Conservation (phyloP, 2,797 vertebrate species). For the Sandelia bainsii region DNA sequence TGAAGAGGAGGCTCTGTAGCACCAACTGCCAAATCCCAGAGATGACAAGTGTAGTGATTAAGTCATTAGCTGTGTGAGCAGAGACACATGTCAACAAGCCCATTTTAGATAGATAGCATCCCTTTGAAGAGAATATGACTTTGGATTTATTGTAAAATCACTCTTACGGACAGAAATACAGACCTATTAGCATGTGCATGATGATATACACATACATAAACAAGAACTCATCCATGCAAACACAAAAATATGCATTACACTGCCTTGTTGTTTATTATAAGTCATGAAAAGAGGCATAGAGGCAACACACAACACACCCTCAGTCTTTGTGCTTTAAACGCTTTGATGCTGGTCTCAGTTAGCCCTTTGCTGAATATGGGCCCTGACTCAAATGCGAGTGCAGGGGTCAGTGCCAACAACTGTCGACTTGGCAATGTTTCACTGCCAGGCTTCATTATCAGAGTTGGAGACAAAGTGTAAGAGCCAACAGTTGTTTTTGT, state of each 20-base stretch:
- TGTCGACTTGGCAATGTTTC: constrained; percentile 45
- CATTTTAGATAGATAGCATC: constrained; percentile 20
- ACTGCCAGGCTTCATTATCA: constrained; percentile 47
- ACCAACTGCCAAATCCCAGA: constrained; percentile 37
- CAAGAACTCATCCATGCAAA: constrained; percentile 18
- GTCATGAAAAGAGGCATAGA: constrained; percentile 20
- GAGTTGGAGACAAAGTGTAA: constrained; percentile 24
- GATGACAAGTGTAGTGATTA: constrained; percentile 66
- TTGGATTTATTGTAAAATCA: not conserved
- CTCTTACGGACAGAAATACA: not conserved
- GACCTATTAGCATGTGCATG: not conserved
- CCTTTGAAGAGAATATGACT: constrained; percentile 27
- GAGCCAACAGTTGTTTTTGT: constrained; percentile 32
- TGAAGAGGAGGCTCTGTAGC: constrained; percentile 45
- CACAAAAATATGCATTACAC: constrained; percentile 5
- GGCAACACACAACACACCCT: not conserved
- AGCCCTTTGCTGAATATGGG: constrained; percentile 15
- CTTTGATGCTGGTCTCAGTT: constrained; percentile 30
- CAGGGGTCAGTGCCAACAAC: constrained; percentile 52
- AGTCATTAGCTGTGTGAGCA: constrained; percentile 59
- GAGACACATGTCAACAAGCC: constrained; percentile 54
- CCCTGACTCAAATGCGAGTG: constrained; percentile 31
- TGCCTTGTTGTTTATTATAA: not conserved
- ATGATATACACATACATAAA: constrained; percentile 9
- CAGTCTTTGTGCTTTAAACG: constrained; percentile 7